Evolutionary conservation across 2,888 invertebrate genomes (phyloP), one percentile per base, ranked within the genome.

Genomic region (Metellina segmentata): DNA sequence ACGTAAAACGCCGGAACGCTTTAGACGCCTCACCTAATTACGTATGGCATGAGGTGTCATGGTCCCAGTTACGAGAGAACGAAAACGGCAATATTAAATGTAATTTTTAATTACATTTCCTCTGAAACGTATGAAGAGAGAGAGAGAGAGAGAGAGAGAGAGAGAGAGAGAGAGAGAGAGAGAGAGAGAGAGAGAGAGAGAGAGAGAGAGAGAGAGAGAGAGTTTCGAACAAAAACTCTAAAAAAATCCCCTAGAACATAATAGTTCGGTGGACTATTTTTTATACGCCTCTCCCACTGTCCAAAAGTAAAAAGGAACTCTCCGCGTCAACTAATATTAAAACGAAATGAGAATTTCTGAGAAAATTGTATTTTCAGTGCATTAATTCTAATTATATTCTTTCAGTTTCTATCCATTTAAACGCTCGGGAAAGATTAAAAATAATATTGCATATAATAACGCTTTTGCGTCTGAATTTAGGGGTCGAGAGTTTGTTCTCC

Each of bases 321-420:
- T 5, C 16, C 34, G 16, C 61, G 81, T 81, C 81, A 81, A 20
- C 9, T 61, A 48, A 34, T 61, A 61, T 81, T 81, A 81, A 61
- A 81, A 81, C 20, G 9, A 81, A 81, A 20, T 11, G 52, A 69
- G 49, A 52, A 11, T 7, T 81, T 81, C 34, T 16, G 34, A 81
- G 81, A 61, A 49, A 69, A 52, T 20, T 61, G 19, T 81, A 49
- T 19, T 69, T 81, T 81, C 69, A 19, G 81, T 19, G 49, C 69
- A 69, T 61, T 78, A 78, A 16, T 78, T 51, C 69, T 61, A 81
- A 81, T 81, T 81, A 34, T 69, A 34, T 81, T 81, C 19, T 81
- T 69, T 48, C 51, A 52, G 52, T 52, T 79, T 79, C 16, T 20
- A 8, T n/a, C 16, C 19, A 34, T 19, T 49, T 81, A 81, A 69